Conservation (phyloP, 53 echinoderm and acorn worm genomes). For the Arbacia lixula region DNA sequence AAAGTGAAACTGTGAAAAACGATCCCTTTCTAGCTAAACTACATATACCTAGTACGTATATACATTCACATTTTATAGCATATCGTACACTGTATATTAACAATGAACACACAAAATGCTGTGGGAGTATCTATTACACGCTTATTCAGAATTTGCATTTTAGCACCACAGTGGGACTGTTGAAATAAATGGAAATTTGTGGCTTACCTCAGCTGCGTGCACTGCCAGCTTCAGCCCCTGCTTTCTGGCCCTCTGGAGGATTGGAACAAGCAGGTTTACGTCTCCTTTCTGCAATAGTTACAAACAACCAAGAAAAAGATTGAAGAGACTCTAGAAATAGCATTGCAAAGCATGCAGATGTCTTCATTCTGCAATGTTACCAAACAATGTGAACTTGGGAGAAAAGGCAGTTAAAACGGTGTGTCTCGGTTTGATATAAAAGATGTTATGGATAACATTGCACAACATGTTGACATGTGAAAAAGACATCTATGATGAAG, state of each 20-base stretch:
- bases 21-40: no score
- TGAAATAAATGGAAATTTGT: not conserved
- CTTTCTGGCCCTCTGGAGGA: conserved; percentile 70
- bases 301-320: not conserved
- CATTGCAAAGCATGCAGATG: no score
- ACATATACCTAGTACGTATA: no score
- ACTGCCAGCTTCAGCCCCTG: conserved; percentile 79
- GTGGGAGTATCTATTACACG: not conserved
- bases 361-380: no score
- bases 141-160: not conserved
- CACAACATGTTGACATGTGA: no score
- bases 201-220: conserved; percentile 81
- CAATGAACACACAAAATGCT: no score
- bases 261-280: conserved; percentile 62
- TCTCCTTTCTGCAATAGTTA: conserved; percentile 64
- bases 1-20: no score
- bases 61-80: not conserved
- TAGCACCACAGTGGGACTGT: not conserved
- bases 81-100: not conserved
- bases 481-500: no score
- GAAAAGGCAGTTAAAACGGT: no score
- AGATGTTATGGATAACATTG: no score
- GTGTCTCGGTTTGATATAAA: no score
- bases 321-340: not conserved
- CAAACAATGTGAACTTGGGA: no score